Evolutionary conservation across 2,113 vertebrate genomes (phyloP).

Genomic region (Phainopepla nitens): DNA sequence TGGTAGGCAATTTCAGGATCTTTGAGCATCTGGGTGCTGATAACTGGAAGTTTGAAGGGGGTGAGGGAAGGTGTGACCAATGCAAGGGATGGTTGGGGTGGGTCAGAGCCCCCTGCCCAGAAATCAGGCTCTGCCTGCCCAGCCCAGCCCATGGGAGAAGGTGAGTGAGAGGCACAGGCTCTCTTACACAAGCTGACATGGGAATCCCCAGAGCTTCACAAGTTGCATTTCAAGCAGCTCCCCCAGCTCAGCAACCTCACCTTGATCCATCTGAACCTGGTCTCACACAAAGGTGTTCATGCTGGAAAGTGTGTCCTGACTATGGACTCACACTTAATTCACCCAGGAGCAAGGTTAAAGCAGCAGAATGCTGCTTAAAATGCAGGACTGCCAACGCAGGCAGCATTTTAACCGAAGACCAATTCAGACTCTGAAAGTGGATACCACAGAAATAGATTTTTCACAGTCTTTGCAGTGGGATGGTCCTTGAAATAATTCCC

Average conservation of each 20-base stretch:
- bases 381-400: background rate
- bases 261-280: background rate
- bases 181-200: background rate
- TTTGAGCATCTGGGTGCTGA: background rate
- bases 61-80: background rate
- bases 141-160: background rate
- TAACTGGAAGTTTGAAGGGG: background rate
- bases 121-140: background rate
- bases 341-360: background rate
- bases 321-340: background rate
- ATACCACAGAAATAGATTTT: background rate
- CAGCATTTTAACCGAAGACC: background rate
- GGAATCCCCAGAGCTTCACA: background rate
- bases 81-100: accelerated
- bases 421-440: background rate
- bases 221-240: background rate
- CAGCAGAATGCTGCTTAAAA: background rate
- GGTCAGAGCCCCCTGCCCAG: background rate
- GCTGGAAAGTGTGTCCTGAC: background rate
- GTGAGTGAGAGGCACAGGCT: background rate
- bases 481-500: background rate
- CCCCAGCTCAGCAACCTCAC: background rate
- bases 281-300: background rate
- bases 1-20: background rate
- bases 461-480: background rate